These are phyloP conservation scores for Abramis brama DNA, from an alignment of 2,113 vertebrate genomes.

Conservation along the genomic window DNA sequence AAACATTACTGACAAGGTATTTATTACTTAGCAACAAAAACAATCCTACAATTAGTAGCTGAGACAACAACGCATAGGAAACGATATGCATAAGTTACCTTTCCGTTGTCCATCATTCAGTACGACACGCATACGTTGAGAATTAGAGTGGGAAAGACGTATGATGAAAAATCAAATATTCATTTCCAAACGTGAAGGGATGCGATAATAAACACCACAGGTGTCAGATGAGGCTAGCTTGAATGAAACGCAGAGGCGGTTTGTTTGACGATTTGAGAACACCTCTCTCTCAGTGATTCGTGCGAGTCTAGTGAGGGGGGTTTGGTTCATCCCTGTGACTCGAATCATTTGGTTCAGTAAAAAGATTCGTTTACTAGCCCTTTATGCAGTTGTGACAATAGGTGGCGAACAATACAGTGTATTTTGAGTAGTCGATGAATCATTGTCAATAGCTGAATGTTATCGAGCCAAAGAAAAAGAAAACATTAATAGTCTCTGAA, in stretches of 20 bases:
- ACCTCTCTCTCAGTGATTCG: not conserved
- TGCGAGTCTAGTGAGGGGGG: not conserved
- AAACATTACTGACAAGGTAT: not conserved
- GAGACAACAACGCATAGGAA: not conserved
- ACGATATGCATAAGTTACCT: constrained; percentile 16
- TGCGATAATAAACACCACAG: constrained; percentile 15
- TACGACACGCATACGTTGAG: not conserved
- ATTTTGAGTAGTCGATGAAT: too few species aligned
- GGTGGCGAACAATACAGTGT: not conserved
- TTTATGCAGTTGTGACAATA: not conserved
- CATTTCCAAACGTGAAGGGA: not conserved
- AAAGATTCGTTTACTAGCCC: not conserved
- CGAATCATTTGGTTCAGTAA: not conserved
- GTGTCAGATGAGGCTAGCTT: not conserved
- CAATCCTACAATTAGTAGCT: not conserved
- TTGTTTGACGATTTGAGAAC: not conserved
- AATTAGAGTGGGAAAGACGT: not conserved
- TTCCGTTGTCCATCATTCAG: not conserved
- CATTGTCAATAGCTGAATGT: too few species aligned
- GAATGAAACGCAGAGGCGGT: not conserved
- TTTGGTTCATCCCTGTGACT: not conserved
- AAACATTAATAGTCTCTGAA: too few species aligned
- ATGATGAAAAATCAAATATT: not conserved
- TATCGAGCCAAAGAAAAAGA: too few species aligned
- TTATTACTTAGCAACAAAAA: not conserved